Evolutionary conservation across 2,797 vertebrate species (phyloP).

Genomic region (Sylvia borin): DNA sequence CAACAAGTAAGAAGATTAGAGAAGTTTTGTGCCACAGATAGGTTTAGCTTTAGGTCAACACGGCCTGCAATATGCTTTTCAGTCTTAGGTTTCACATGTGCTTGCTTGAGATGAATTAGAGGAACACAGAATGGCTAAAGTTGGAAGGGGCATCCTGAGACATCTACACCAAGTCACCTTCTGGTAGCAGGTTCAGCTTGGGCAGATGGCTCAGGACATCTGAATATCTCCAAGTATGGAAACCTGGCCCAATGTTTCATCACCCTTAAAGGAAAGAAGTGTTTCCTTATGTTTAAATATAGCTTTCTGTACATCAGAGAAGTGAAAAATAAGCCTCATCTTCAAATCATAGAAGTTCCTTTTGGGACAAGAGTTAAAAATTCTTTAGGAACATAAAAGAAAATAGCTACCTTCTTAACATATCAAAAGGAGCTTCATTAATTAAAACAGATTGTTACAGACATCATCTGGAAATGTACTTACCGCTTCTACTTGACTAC

Average conservation of each 20-base stretch:
- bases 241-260: background rate
- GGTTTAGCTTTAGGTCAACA: background rate
- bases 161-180: background rate
- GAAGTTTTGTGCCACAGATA: background rate
- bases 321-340: background rate
- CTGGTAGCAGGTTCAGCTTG: background rate
- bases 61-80: background rate
- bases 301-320: background rate
- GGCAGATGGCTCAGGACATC: background rate
- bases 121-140: background rate
- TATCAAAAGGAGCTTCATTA: slow-evolving; percentile 73
- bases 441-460: slow-evolving; percentile 85
- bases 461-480: slow-evolving; percentile 83
- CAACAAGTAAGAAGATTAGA: background rate
- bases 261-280: background rate
- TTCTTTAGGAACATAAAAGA: background rate
- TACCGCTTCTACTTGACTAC: slow-evolving; percentile 74
- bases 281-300: background rate
- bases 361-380: background rate
- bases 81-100: background rate
- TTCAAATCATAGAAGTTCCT: background rate
- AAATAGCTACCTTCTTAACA: slow-evolving; percentile 55
- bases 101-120: background rate
- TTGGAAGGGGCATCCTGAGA: background rate
- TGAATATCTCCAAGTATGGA: background rate